A percentile compares a stretch with the other conserved stretches of the same genome.
These are phyloP conservation scores for Amazona guildingii DNA, from an alignment of 2,113 vertebrate genomes.

Conservation along the genomic window DNA sequence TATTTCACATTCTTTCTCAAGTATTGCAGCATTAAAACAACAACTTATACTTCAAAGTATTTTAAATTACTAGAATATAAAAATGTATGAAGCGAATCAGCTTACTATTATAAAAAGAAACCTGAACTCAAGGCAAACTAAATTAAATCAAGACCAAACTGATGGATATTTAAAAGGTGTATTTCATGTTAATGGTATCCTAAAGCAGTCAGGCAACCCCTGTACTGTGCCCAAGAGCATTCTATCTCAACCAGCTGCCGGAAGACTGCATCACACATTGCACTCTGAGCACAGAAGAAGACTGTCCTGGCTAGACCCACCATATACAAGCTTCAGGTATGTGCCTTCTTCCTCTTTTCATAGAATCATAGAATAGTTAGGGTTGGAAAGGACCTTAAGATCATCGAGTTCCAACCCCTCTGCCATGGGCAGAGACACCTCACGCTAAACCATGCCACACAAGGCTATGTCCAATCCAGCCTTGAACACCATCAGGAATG, in stretches of 20 bases:
- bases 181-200: not conserved
- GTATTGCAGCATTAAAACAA: not conserved
- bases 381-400: no score
- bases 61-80: not conserved
- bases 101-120: not conserved
- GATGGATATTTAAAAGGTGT: not conserved
- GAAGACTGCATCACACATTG: not conserved
- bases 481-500: no score
- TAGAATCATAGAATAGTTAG: no score
- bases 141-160: not conserved
- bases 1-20: not conserved
- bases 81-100: not conserved
- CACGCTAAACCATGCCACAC: no score
- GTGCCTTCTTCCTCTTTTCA: not conserved
- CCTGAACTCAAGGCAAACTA: not conserved
- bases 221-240: not conserved
- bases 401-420: no score
- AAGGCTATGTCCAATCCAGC: no score
- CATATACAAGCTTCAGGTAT: fast-evolving
- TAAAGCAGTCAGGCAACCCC: not conserved
- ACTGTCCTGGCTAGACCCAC: not conserved
- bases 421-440: no score
- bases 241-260: not conserved
- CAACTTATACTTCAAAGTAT: not conserved
- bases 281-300: fast-evolving